Evolutionary conservation across 1,140 invertebrate species (phyloP).

Genomic region (Leptopilina boulardi): DNA sequence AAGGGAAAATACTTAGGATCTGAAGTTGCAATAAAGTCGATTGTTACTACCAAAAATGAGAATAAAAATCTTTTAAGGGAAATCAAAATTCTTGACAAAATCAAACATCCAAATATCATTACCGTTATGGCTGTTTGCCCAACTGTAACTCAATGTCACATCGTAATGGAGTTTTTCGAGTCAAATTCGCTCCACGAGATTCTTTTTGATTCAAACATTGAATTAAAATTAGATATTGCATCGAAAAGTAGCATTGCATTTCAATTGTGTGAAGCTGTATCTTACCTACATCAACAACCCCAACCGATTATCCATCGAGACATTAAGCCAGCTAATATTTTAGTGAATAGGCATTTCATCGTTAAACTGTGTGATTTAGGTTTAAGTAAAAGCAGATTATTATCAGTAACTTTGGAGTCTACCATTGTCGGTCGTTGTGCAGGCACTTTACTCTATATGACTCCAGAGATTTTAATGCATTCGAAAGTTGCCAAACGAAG

Average conservation of each 20-base stretch:
- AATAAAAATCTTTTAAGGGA: neutral
- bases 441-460: no score
- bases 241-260: neutral
- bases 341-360: neutral
- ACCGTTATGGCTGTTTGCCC: neutral
- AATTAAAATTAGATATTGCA: neutral
- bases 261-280: neutral
- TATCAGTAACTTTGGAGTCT: no score
- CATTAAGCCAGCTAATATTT: no score
- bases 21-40: neutral
- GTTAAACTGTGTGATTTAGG: neutral
- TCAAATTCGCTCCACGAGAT: neutral
- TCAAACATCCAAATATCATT: neutral
- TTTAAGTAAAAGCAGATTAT: neutral
- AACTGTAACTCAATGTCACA: neutral
- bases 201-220: neutral
- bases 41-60: neutral
- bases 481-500: no score
- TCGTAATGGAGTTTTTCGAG: neutral
- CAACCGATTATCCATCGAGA: no score
- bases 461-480: no score
- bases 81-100: neutral
- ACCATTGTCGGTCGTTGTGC: no score
- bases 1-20: neutral
- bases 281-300: slow-evolving; percentile 4